Percentiles rank a stretch among this genome's conserved stretches.
These are phyloP conservation scores for Tuberolachnus salignus DNA, from an alignment of 2,888 invertebrate genomes.

Conservation along the genomic window DNA sequence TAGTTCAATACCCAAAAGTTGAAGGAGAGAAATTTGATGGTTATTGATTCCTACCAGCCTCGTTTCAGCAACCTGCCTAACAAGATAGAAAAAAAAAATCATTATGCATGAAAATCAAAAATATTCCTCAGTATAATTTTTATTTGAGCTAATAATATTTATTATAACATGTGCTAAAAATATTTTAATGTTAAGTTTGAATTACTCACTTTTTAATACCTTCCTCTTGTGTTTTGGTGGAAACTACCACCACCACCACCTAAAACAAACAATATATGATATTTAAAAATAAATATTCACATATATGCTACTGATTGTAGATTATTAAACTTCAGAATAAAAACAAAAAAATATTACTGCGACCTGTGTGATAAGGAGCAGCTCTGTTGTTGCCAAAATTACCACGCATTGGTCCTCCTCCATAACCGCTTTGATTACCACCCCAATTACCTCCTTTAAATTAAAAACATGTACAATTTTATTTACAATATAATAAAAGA, in stretches of 20 bases:
- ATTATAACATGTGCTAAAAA: background rate
- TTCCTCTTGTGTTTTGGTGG: constrained; percentile 44
- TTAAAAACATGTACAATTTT: background rate
- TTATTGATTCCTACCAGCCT: constrained; percentile 55
- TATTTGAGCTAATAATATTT: constrained; percentile 28
- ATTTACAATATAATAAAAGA: background rate
- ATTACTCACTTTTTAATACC: constrained; percentile 50
- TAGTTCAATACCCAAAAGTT: constrained; percentile 52
- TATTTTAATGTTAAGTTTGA: background rate
- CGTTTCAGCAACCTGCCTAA: constrained; percentile 54
- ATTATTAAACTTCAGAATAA: background rate
- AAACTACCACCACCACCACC: constrained; percentile 42
- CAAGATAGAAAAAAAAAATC: constrained; percentile 55
- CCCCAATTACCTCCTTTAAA: constrained; percentile 46
- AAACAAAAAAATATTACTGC: constrained; percentile 35
- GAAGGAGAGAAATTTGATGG: constrained; percentile 51
- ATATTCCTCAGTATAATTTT: constrained; percentile 38
- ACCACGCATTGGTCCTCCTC: constrained; percentile 57
- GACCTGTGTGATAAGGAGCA: constrained; percentile 52
- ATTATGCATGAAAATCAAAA: constrained; percentile 49
- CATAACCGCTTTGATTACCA: constrained; percentile 47
- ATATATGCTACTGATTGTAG: background rate
- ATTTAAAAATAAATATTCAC: constrained; percentile 6
- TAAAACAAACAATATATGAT: background rate
- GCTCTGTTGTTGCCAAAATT: constrained; percentile 54